Base-by-base conservation (phyloP, 2,113 vertebrate genomes). In the Phrynosoma platyrhinos region DNA sequence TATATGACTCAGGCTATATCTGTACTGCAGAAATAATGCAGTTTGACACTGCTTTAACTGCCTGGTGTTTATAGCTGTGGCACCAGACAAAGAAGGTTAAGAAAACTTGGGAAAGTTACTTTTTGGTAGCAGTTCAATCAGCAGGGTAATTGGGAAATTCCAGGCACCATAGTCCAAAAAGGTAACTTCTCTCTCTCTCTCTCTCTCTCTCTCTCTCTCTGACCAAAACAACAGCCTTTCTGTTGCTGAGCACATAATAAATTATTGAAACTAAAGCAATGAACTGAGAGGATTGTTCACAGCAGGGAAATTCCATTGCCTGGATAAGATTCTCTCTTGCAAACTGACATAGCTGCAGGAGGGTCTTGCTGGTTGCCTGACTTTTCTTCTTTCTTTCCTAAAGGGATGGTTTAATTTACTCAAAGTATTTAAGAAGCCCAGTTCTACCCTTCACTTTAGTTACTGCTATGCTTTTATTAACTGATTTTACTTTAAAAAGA, bases 231-330 rank as follows among this genome's bases (percentile, higher is more conserved):
- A 36, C 36, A 36, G 88, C 8, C 0, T 8, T 78, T 79, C 30
- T 7, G 32, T 18, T 13, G 0, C 27, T 85, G 9, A 85, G 89
- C 88, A 78, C 47, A 81, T 83, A 68, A 25, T 76, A 88, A 76
- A 87, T 78, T 86, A 93, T 64, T 42, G 81, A 42, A 10, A 74
- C 4, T 0, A 0, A 62, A 76, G 79, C 74, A 64, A 27, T n/a
- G 12, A 53, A 66, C 75, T 82, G 80, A 84, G 84, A 88, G 55
- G 30, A 6, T 90, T 87, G 55, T 25, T 90, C 88, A 78, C 75
- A 87, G 52, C 75, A 21, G 13, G 3, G 23, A 58, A 84, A 83
- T 58, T 32, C 55, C 23, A 0, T 42, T 58, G 79, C 27, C 30
- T 7, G 21, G n/a, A 82, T 30, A 42, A 36, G 87, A 74, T 84